Base-by-base conservation (phyloP, 2,888 invertebrate genomes). In the Callyntrura sp. region DNA sequence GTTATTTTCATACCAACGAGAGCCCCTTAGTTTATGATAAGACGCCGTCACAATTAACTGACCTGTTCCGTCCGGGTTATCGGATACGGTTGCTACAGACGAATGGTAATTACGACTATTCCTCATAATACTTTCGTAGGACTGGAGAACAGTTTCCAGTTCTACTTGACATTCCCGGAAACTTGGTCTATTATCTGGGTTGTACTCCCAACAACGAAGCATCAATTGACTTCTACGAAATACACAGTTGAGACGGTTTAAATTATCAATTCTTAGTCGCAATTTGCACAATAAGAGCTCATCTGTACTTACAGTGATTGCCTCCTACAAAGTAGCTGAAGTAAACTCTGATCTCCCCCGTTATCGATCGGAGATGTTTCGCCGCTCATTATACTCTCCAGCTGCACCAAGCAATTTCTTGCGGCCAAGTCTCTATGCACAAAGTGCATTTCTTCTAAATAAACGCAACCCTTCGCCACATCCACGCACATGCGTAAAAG, bases 391-490 rank as follows among this genome's bases (percentile, higher is more conserved):
- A 60, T 43, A 17, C 81, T 94, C 1, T 95, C 95, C 2, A 91
- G 57, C 65, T 90, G 81, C 0, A 99, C 98, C 17, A 99, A 95
- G 94, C 99, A 99, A 95, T 99, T 99, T 79, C 99, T 96, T 92
- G 98, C 98, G 0, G 99, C 99, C 88, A 99, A 95, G 95, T 99
- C 99, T 91, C 98, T 96, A 95, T 99, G 99, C 0, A 99, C 98
- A 94, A 99, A 99, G 94, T 98, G 98, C 96, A 98, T 97, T 94
- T 98, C 98, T 94, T 99, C 99, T 90, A 99, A 95, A 94, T 99
- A 99, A 85, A 97, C 96, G 94, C 99, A 99, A 1, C 99, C 99
- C 91, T 97, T 96, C 0, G 99, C 98, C 12, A 99, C 98, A 94
- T 99, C 99, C 91, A 98, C 97, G 94, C 98, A 98, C 96, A 99